Conservation (phyloP, 2,888 invertebrate species). For the Nebria brevicollis region DNA sequence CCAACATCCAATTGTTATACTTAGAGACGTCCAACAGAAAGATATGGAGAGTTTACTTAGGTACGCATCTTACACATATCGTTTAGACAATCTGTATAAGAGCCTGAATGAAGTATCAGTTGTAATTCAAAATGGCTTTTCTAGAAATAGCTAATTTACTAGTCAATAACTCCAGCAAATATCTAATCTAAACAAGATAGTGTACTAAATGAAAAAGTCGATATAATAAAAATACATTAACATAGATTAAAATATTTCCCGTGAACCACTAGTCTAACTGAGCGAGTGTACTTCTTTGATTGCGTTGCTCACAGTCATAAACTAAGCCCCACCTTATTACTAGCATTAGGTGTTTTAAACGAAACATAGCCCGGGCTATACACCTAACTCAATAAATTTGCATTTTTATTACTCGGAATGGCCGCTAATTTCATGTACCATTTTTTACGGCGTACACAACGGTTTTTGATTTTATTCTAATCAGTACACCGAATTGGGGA, state of each 20-base stretch:
- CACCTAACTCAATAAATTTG: constrained; percentile 43
- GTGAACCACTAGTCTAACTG: neutral
- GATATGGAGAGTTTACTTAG: constrained; percentile 88
- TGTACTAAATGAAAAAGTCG: constrained; percentile 24
- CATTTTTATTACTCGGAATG: constrained; percentile 44
- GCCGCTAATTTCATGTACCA: constrained; percentile 29
- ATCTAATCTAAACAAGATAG: neutral
- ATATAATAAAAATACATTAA: constrained; percentile 16
- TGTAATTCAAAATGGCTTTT: neutral
- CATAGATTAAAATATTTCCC: constrained; percentile 25
- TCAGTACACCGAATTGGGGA: neutral
- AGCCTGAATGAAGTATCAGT: too few species aligned
- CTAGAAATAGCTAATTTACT: neutral
- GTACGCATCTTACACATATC: constrained; percentile 59
- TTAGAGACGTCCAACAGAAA: constrained; percentile 85
- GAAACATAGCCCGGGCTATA: constrained; percentile 39
- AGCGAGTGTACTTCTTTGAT: neutral
- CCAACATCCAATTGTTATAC: constrained; percentile 89
- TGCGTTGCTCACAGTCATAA: constrained; percentile 42
- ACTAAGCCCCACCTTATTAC: constrained; percentile 33
- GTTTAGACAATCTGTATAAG: too few species aligned
- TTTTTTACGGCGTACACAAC: neutral
- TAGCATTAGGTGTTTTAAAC: constrained; percentile 32
- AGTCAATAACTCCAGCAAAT: neutral
- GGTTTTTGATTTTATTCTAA: neutral